These are phyloP conservation scores for Sebastes dallii DNA, from an alignment of 2,797 vertebrate genomes.

Conservation along the genomic window DNA sequence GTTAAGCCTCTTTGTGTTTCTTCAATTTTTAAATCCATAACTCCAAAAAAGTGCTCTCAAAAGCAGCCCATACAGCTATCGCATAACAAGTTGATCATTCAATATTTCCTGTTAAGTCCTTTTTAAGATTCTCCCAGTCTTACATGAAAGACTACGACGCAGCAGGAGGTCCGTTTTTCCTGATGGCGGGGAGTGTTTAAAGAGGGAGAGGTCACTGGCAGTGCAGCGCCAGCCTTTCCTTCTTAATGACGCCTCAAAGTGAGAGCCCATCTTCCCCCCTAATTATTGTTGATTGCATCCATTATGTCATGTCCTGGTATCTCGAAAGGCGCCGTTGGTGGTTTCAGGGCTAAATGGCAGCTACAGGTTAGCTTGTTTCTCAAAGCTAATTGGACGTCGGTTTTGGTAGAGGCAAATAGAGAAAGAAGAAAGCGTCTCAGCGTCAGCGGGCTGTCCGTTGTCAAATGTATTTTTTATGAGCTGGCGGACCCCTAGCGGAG, in stretches of 20 bases:
- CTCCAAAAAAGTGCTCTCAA: neutral
- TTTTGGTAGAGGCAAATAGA: slow-evolving; percentile 59
- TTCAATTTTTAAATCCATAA: neutral
- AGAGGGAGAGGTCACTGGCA: slow-evolving; percentile 71
- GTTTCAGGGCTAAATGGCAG: slow-evolving; percentile 74
- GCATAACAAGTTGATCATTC: slow-evolving; percentile 19
- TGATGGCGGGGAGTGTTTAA: slow-evolving; percentile 68
- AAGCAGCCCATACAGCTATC: neutral
- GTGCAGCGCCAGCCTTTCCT: slow-evolving; percentile 65
- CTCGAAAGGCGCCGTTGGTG: slow-evolving; percentile 70
- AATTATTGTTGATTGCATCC: slow-evolving; percentile 85
- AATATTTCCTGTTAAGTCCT: slow-evolving; percentile 4
- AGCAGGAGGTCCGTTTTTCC: slow-evolving; percentile 61
- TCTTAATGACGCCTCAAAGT: slow-evolving; percentile 77
- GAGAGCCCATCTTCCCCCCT: slow-evolving; percentile 79
- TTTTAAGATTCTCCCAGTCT: slow-evolving; percentile 43
- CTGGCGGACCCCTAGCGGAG: slow-evolving; percentile 52
- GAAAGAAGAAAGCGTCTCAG: slow-evolving; percentile 44
- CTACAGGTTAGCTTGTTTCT: slow-evolving; percentile 69
- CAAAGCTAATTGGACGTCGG: slow-evolving; percentile 79
- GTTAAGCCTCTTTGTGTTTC: neutral
- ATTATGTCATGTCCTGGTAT: slow-evolving; percentile 78
- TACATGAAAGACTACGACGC: slow-evolving; percentile 61
- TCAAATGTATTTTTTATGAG: slow-evolving; percentile 77
- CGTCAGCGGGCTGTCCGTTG: slow-evolving; percentile 70